Evolutionary conservation across 2,113 vertebrate species (phyloP), one percentile per base, ranked within the genome.

Genomic region (Todiramphus chloris): DNA sequence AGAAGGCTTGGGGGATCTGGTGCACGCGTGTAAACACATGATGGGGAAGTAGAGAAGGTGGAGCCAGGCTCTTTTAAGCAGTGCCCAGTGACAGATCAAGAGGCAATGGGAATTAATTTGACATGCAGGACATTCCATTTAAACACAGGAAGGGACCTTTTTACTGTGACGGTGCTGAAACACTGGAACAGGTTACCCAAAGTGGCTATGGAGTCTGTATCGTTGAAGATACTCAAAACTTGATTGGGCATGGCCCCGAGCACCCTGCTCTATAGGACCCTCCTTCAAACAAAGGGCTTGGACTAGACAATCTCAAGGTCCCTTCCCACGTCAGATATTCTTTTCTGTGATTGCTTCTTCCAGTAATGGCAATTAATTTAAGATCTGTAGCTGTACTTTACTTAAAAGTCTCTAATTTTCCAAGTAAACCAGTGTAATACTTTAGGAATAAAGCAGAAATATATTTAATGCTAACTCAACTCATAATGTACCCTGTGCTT

Each of bases 361-460:
- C 10, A 5, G 48, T 51, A 94, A 56, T 48, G 72, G 30, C 74
- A 88, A 90, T 37, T 69, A 83, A 74, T 69, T 91, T 76, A 85
- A 66, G 44, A 89, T 89, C 48, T 79, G 21, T 73, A 87, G 55
- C 55, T 85, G 50, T 63, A 70, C 31, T 78, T 82, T 55, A 87
- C 24, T 66, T 11, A 2, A 84, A 37, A 83, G 39, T n/a, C 35
- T 86, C 33, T 83, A 23, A 75, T 89, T 91, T 91, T 72, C 51
- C 50, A 87, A 68, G 41, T 62, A 91, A 90, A 83, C 51, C 6
- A 82, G 10, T 39, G 35, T n/a, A 67, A 86, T 33, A 55, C 27
- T 83, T 91, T 5, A 92, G 43, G 37, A 66, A 72, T 70, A 94
- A 83, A 79, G 70, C 37, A 96, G 81, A 91, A 96, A 75, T 37